Evolutionary conservation across 2,113 vertebrate species (phyloP), one percentile per base, ranked within the genome.

Genomic region (Pomatostomus ruficeps): DNA sequence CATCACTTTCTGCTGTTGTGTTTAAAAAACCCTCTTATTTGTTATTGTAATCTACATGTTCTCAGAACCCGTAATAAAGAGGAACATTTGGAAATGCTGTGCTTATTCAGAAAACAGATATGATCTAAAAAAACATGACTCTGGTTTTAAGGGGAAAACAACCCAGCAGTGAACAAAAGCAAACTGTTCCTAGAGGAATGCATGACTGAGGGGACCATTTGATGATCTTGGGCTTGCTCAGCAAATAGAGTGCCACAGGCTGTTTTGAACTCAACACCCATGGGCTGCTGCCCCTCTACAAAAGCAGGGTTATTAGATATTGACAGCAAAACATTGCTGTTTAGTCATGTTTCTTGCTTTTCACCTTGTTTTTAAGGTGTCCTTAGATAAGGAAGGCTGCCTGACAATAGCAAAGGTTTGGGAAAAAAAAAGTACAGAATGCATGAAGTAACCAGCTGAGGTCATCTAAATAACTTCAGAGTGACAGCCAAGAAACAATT

Each of bases 91-190:
- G 24, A 76, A 33, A 62, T 79, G 40, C 29, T 79, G 15, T 38
- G 58, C 52, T 96, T 91, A 38, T 93, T 88, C 73, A 88, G 71
- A 90, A 91, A 91, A 73, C 0, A 94, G 92, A 95, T 88, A 90
- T 1, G 35, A 94, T 91, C 95, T 93, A 71, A 85, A 54, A 61
- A 72, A 87, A 14, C 78, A 90, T 58, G 70, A 66, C 58, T 85
- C 54, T 73, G 63, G 18, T 58, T 92, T 82, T 83, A 74, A 42
- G 67, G 59, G 49, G 35, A 90, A 94, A 95, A 70, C 75, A 96
- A 59, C 14, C 33, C 51, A 83, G 40, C 77, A 76, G 81, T 31
- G 62, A 95, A 85, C 38, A 91, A 91, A 96, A 91, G 66, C 85
- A 94, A 95, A 92, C 49, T n/a, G n/a, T 28, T 87, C 42, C 58